Base-by-base conservation (phyloP, 2,888 invertebrate genomes). In the Nomada flava region DNA sequence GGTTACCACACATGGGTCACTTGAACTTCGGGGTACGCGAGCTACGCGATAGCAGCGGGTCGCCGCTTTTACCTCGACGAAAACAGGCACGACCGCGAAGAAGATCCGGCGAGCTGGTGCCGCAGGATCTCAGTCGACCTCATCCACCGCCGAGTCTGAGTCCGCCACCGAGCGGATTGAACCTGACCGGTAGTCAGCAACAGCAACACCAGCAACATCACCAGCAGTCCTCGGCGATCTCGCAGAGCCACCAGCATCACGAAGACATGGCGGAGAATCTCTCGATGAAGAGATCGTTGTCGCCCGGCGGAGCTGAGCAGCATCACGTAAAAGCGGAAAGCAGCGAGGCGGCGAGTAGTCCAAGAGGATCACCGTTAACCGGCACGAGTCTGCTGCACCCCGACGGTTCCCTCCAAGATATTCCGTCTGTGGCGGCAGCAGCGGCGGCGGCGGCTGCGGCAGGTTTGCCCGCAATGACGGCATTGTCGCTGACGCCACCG, bases 41-140 rank as follows among this genome's bases (percentile, higher is more conserved):
- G 79, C 94, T 88, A 92, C 95, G 74, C 93, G 94, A 89, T 92
- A 84, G 95, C 90, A 97, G 97, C 88, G 95, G 96, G 73, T 97
- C 97, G 77, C 97, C 97, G n/a, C 82, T 93, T 36, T 95, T 97
- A 94, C 97, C 98, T 0, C 95, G 98, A 82, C 95, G 98, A 84
- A 98, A 98, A 91, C 98, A 98, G 94, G 98, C 98, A 10, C 95
- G 98, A 67, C 98, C 98, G 3, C 95, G 98, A 63, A 95, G 98
- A 85, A 95, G 98, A 91, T 98, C 98, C 0, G 97, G 98, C 9
- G 98, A 98, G 89, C 87, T 95, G 77, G 95, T 95, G 15, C 95
- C 96, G 2, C 96, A 96, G 89, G 96, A 96, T 90, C 94, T 96
- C 59, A 94, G 95, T 64, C 95, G 92, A 83, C 91, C 92, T 15